Evolutionary conservation across 2,113 vertebrate species (phyloP).

Genomic region (Scopus umbretta): DNA sequence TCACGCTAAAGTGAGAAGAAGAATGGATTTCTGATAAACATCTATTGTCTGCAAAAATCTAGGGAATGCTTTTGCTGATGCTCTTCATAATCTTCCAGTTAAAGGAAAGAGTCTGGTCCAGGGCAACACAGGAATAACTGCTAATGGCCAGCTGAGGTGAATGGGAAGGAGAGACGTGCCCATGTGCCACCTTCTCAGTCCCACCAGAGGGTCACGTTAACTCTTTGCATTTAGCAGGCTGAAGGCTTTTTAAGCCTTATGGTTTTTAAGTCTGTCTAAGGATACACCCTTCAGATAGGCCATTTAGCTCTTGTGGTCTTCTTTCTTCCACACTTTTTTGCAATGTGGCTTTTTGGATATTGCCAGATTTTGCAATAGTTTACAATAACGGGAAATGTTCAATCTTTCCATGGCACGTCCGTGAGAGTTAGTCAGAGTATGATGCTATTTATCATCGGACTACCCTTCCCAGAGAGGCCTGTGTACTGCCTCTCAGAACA

Average conservation of each 20-base stretch:
- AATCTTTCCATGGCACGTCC: neutral
- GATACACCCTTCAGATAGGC: neutral
- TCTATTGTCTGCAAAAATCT: neutral
- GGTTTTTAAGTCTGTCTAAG: neutral
- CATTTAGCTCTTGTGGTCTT: neutral
- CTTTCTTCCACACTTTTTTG: neutral
- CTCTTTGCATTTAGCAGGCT: neutral
- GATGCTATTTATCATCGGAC: neutral
- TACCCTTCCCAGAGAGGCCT: neutral
- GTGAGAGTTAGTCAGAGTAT: neutral
- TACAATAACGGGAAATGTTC: neutral
- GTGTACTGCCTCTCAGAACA: too few species aligned
- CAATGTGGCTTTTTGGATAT: neutral
- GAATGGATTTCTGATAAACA: neutral
- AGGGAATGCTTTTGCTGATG: neutral
- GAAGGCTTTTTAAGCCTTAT: too few species aligned
- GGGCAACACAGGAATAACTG: neutral
- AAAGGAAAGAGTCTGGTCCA: neutral
- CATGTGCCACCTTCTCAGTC: too few species aligned
- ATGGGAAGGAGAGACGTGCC: neutral
- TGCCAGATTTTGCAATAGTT: neutral
- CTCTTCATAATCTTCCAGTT: neutral
- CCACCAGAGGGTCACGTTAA: neutral
- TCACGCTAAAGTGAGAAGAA: neutral
- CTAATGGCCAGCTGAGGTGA: neutral